Percentiles rank a stretch among this genome's conserved stretches.
Evolutionary conservation across 1,140 invertebrate species (phyloP).

Genomic region (Riptortus pedestris): DNA sequence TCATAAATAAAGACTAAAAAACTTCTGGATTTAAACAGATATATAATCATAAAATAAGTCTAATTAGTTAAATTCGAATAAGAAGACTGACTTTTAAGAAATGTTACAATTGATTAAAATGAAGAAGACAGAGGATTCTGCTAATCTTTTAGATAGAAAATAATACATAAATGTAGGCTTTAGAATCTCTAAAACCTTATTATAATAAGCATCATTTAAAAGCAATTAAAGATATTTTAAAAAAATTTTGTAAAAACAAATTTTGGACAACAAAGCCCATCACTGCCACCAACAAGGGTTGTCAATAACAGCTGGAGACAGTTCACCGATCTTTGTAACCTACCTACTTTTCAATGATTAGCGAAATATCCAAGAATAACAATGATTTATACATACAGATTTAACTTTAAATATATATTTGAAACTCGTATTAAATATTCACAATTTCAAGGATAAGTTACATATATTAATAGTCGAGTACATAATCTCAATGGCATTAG

Average conservation of each 20-base stretch:
- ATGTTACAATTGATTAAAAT: neutral
- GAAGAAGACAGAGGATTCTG: neutral
- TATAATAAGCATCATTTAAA: neutral
- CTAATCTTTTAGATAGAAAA: neutral
- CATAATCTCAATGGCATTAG: too few species aligned
- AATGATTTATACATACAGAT: too few species aligned
- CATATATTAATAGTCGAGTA: too few species aligned
- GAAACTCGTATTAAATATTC: too few species aligned
- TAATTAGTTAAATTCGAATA: neutral
- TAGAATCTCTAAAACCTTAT: neutral
- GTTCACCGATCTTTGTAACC: neutral
- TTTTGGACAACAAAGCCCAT: neutral
- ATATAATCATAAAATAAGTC: neutral
- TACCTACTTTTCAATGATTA: neutral
- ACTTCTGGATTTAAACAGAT: neutral
- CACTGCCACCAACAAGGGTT: neutral
- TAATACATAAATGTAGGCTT: neutral
- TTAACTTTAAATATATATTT: too few species aligned
- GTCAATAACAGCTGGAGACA: slow-evolving; percentile 12
- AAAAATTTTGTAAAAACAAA: neutral
- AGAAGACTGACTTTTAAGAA: neutral
- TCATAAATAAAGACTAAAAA: neutral
- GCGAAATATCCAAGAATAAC: too few species aligned
- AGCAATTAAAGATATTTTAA: neutral
- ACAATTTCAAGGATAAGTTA: too few species aligned